phyloP scores from a whole-genome alignment of 2,113 vertebrate genomes.

The Lepus timidus region DNA sequence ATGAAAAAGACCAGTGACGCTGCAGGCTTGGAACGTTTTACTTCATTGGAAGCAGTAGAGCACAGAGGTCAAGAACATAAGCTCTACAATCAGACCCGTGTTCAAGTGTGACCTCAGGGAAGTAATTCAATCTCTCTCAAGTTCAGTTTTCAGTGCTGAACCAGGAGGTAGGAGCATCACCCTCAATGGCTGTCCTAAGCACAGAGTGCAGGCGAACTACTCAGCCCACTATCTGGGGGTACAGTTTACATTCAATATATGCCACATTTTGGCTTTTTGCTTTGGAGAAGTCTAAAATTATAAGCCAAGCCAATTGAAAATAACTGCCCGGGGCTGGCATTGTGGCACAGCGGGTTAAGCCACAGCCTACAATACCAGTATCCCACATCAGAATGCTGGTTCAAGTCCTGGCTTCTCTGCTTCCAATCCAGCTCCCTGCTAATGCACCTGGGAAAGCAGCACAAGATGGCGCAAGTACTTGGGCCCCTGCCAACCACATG shows the following conservation, averaged over 20 bases:
- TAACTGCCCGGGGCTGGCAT: background rate
- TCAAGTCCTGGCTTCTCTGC: too few species aligned
- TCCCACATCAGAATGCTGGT: too few species aligned
- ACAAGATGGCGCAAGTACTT: too few species aligned
- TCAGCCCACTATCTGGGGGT: background rate
- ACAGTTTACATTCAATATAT: background rate
- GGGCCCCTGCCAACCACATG: too few species aligned
- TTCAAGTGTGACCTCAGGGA: conserved; percentile 43
- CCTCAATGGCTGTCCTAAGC: background rate
- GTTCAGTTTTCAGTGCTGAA: background rate
- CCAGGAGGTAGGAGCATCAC: background rate
- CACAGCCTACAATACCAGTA: too few species aligned
- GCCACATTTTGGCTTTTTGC: too few species aligned
- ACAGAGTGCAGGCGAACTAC: background rate
- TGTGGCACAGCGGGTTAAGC: too few species aligned
- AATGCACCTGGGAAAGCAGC: too few species aligned
- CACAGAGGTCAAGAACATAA: background rate
- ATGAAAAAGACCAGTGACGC: conserved; percentile 74
- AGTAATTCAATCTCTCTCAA: background rate
- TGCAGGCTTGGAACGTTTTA: conserved; percentile 67
- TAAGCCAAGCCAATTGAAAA: conserved; percentile 35
- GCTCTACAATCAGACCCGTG: background rate
- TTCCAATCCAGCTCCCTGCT: too few species aligned
- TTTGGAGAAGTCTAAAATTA: background rate
- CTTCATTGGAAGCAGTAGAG: conserved; percentile 50